Evolutionary conservation across 2,797 vertebrate species (phyloP).

Genomic region (Capromys pilorides): DNA sequence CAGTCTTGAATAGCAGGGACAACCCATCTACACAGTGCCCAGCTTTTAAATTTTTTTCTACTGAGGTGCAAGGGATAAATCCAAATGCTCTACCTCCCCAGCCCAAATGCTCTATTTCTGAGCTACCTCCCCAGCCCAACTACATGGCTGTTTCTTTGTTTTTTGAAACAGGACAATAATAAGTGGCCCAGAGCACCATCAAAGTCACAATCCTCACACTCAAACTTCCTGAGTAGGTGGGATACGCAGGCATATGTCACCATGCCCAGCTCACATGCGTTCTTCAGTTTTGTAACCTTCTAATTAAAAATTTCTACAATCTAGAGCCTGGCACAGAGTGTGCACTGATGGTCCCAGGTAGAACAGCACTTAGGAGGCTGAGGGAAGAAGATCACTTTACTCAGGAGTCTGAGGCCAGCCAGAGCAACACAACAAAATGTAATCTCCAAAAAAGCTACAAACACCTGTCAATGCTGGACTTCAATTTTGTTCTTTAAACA

Average conservation of each 20-base stretch:
- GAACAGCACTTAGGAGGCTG: neutral
- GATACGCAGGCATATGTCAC: neutral
- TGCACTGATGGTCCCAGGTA: neutral
- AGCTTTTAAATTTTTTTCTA: neutral
- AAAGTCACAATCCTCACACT: neutral
- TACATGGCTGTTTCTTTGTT: neutral
- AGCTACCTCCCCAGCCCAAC: neutral
- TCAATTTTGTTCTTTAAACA: neutral
- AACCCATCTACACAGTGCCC: neutral
- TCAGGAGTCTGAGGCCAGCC: neutral
- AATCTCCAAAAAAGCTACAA: too few species aligned
- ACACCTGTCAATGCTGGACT: neutral
- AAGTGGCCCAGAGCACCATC: neutral
- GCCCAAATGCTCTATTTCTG: neutral
- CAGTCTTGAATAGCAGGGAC: neutral
- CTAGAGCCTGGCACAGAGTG: neutral
- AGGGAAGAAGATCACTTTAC: neutral
- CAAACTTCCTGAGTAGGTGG: neutral
- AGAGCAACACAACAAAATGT: neutral
- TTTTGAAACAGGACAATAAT: neutral
- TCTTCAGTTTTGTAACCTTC: neutral
- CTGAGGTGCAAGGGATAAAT: neutral
- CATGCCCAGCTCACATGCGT: neutral
- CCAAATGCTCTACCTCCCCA: neutral
- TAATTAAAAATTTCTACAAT: neutral